phyloP scores from a whole-genome alignment of 1,140 invertebrate species.

The Bombus pyrosoma region DNA sequence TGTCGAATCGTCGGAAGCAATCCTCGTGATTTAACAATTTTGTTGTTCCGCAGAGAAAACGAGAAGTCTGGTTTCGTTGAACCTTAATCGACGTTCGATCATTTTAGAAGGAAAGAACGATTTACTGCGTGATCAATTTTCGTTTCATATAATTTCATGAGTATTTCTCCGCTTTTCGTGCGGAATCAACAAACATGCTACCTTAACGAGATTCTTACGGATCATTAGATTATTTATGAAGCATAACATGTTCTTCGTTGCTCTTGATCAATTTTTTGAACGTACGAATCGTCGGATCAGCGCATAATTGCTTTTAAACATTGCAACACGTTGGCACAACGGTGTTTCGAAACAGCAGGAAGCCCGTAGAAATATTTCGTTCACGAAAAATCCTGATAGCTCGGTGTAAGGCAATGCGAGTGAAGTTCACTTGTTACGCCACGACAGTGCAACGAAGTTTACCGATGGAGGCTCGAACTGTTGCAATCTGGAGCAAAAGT shows the following conservation, averaged over 20 bases:
- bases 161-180: background rate
- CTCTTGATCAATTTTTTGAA: background rate
- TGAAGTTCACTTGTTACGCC: constrained; percentile 32
- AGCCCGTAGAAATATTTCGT: constrained; percentile 32
- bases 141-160: background rate
- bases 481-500: constrained; percentile 64
- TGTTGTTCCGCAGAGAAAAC: background rate
- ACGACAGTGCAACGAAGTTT: background rate
- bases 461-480: constrained; percentile 12
- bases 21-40: background rate
- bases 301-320: constrained; percentile 19
- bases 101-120: background rate
- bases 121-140: no score
- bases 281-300: constrained; percentile 34
- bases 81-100: no score
- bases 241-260: background rate
- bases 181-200: no score
- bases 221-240: background rate
- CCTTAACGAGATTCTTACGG: background rate
- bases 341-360: constrained; percentile 51
- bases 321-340: constrained; percentile 46
- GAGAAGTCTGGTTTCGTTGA: no score
- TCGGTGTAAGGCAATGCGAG: background rate
- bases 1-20: background rate
- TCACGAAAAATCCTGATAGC: constrained; percentile 39